phyloP scores from a whole-genome alignment of 2,113 vertebrate species.

The Cygnus buccinator region DNA sequence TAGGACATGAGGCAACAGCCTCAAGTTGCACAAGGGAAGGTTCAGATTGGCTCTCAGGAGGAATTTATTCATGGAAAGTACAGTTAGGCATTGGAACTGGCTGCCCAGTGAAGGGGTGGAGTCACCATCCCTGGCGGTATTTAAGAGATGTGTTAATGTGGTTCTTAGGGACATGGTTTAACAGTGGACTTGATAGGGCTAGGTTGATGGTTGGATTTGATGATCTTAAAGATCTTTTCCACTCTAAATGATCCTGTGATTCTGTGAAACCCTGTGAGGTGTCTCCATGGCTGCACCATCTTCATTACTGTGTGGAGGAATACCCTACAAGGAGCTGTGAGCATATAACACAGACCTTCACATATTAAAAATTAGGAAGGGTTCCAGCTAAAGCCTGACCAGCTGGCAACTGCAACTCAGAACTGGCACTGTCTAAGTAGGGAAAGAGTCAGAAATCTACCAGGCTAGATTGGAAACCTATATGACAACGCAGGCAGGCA shows the following conservation, averaged over 20 bases:
- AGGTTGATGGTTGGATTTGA: background rate
- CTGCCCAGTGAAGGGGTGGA: background rate
- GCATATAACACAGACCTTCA: background rate
- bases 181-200: background rate
- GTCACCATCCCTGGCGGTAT: background rate
- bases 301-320: background rate
- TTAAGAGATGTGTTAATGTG: background rate
- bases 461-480: background rate
- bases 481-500: fast-evolving
- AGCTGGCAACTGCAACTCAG: background rate
- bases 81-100: background rate
- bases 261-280: fast-evolving
- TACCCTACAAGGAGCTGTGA: fast-evolving
- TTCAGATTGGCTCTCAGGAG: background rate
- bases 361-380: background rate
- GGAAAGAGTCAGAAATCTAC: background rate
- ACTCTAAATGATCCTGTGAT: background rate
- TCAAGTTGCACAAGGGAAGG: no score
- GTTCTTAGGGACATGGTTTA: background rate
- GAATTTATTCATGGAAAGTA: background rate
- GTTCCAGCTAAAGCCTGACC: background rate
- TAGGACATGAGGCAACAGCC: background rate
- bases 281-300: background rate
- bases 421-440: background rate
- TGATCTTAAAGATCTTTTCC: background rate